These are phyloP conservation scores for Manduca sexta DNA, from an alignment of 1,140 invertebrate genomes.

Conservation along the genomic window DNA sequence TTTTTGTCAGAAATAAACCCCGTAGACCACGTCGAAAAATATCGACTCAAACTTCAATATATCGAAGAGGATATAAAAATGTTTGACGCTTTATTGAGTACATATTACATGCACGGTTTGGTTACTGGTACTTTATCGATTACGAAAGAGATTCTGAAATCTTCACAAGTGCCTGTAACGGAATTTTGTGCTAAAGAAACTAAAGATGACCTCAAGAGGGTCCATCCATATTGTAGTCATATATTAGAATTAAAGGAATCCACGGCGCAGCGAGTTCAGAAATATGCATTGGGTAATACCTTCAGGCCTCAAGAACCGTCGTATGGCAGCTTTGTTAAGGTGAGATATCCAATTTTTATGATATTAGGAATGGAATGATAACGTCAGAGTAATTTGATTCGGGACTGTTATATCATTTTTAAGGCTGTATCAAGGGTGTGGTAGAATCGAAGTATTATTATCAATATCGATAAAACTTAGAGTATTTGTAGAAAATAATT, in stretches of 20 bases:
- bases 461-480: too few relatives aligned
- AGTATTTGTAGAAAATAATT: too few relatives aligned
- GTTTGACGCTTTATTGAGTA: conserved; percentile 51
- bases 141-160: conserved; percentile 26
- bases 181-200: conserved; percentile 31
- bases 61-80: conserved; percentile 76
- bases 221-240: conserved; percentile 52
- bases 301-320: conserved; percentile 55
- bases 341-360: too few relatives aligned
- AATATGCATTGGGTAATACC: conserved; percentile 56
- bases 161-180: conserved; percentile 29
- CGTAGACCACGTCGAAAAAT: conserved; percentile 85
- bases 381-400: too few relatives aligned
- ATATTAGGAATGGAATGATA: too few relatives aligned
- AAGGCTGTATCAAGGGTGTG: too few relatives aligned
- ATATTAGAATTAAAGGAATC: conserved; percentile 42
- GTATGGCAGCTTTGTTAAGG: conserved; percentile 57
- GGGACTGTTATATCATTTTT: too few relatives aligned
- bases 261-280: conserved; percentile 38
- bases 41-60: conserved; percentile 79
- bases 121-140: conserved; percentile 46
- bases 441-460: too few relatives aligned
- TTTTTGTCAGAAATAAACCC: conserved; percentile 54
- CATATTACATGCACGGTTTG: conserved; percentile 56
- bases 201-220: conserved; percentile 31